Percentiles rank a stretch among this genome's conserved stretches.
Conservation (phyloP, 1,140 invertebrate genomes). For the Drosophila mojavensis region DNA sequence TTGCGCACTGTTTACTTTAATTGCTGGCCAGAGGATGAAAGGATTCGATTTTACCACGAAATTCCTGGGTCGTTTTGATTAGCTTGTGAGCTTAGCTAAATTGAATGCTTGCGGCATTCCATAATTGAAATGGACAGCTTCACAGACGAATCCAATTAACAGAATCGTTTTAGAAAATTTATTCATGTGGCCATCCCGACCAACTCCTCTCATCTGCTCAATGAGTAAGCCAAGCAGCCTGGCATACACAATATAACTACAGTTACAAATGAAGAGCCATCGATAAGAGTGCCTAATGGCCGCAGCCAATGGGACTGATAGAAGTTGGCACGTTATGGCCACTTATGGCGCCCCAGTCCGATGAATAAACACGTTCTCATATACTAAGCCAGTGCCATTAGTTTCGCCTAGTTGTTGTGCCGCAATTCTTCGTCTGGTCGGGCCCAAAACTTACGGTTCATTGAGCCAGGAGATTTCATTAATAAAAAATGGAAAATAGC, state of each 20-base stretch:
- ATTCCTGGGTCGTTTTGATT: conserved; percentile 54
- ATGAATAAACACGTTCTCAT: conserved; percentile 45
- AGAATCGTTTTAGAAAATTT: conserved; percentile 1
- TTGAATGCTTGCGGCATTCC: conserved; percentile 50
- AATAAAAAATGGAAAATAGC: conserved; percentile 79
- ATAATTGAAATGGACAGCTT: conserved; percentile 40
- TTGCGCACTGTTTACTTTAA: conserved; percentile 54
- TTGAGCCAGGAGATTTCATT: conserved; percentile 81
- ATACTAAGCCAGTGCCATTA: conserved; percentile 63
- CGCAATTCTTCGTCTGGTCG: conserved; percentile 57
- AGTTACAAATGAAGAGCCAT: conserved; percentile 56
- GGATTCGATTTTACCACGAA: conserved; percentile 44
- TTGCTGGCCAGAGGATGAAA: conserved; percentile 43
- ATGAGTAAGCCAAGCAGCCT: neutral
- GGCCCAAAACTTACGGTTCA: conserved; percentile 72
- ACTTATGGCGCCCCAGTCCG: conserved; percentile 37
- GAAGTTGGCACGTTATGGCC: conserved; percentile 48
- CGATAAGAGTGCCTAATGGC: conserved; percentile 49
- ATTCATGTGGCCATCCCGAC: neutral
- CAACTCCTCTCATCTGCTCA: conserved; percentile 11
- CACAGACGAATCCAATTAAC: conserved; percentile 56
- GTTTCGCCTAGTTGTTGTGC: conserved; percentile 22
- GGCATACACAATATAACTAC: conserved; percentile 10
- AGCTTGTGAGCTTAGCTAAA: conserved; percentile 66
- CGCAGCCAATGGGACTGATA: neutral